Conservation (phyloP, 2,113 vertebrate species). For the human (Homo sapiens) region DNA sequence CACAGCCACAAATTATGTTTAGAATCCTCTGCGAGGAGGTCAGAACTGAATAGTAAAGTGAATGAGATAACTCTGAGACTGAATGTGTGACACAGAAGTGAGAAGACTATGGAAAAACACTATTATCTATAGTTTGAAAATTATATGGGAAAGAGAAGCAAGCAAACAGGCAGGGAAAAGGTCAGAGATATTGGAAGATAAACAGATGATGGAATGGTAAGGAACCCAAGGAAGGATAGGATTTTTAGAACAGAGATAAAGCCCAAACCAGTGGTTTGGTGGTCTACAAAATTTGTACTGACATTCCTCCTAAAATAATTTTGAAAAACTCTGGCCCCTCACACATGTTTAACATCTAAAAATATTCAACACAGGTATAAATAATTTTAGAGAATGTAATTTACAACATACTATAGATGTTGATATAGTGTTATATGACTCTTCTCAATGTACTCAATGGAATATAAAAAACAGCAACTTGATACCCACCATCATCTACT, state of each 20-base stretch:
- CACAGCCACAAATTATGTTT: background rate
- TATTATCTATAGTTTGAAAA: background rate
- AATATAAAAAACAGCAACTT: background rate
- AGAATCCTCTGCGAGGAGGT: background rate
- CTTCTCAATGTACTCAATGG: background rate
- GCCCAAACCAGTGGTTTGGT: background rate
- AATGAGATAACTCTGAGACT: background rate
- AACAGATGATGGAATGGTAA: background rate
- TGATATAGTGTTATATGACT: background rate
- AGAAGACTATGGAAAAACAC: background rate
- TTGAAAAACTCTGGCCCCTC: background rate
- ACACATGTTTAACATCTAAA: background rate
- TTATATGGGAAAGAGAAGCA: background rate
- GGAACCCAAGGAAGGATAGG: background rate
- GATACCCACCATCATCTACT: background rate
- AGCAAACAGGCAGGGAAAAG: background rate
- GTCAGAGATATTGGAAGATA: background rate
- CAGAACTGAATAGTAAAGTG: background rate
- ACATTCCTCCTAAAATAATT: background rate
- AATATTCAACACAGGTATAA: background rate
- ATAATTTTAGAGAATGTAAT: background rate
- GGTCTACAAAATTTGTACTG: background rate
- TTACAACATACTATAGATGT: background rate
- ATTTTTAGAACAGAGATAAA: background rate
- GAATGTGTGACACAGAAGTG: background rate